Evolutionary conservation across 35 echinoderm and acorn worm genomes (phyloP).

Genomic region (Strongylocentrotus purpuratus): DNA sequence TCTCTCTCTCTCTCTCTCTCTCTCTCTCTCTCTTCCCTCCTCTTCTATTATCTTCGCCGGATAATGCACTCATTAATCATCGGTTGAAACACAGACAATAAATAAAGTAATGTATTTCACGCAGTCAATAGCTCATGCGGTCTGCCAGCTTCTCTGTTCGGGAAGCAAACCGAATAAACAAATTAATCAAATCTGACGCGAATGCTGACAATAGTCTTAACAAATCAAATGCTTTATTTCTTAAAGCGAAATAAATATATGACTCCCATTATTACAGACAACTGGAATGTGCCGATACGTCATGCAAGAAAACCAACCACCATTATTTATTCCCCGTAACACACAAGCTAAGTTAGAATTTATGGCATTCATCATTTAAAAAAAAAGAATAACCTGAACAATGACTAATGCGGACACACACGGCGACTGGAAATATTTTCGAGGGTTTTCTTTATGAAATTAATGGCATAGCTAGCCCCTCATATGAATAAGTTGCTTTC

Average conservation of each 20-base stretch:
- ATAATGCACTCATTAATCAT: conserved; percentile 13
- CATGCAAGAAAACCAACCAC: background rate
- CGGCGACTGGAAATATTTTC: background rate
- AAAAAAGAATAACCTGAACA: background rate
- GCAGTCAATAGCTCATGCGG: background rate
- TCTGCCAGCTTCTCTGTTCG: background rate
- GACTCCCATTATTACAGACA: background rate
- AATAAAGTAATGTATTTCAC: conserved; percentile 1
- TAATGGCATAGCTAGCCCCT: background rate
- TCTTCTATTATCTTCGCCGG: background rate
- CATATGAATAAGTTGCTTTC: background rate
- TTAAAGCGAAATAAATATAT: background rate
- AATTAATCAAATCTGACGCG: background rate
- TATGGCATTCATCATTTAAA: background rate
- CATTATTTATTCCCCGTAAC: background rate
- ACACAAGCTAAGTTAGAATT: background rate
- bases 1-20: background rate
- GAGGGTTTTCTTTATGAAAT: background rate
- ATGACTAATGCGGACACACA: background rate
- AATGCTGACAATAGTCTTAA: background rate
- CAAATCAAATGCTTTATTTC: background rate
- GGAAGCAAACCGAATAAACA: background rate
- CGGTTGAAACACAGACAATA: background rate
- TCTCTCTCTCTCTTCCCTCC: background rate
- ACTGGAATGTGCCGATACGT: background rate